Evolutionary conservation across 2,888 invertebrate species (phyloP).

Genomic region (Mamestra brassicae): DNA sequence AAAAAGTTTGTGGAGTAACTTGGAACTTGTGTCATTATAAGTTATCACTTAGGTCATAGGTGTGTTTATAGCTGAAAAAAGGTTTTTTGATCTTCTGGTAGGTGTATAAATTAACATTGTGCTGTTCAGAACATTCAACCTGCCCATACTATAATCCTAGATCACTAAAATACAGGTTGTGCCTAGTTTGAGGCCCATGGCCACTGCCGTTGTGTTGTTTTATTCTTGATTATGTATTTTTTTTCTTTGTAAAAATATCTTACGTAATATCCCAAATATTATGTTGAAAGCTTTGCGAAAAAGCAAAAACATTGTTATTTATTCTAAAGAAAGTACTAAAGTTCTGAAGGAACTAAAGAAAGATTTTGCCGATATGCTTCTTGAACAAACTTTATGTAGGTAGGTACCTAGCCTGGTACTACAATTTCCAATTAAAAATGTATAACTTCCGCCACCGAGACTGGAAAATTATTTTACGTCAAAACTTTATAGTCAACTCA

Average conservation of each 20-base stretch:
- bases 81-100: neutral
- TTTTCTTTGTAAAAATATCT: neutral
- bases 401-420: constrained; percentile 20
- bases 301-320: constrained; percentile 27
- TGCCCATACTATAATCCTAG: too few species aligned
- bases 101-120: too few species aligned
- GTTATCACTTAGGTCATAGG: constrained; percentile 14
- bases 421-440: constrained; percentile 57
- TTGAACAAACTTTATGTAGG: constrained; percentile 38
- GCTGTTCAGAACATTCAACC: too few species aligned
- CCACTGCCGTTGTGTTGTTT: too few species aligned
- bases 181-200: too few species aligned
- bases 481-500: constrained; percentile 42
- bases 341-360: constrained; percentile 30
- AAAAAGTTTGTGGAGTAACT: constrained; percentile 21
- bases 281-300: neutral
- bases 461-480: constrained; percentile 49
- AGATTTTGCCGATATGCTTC: constrained; percentile 38
- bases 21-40: constrained; percentile 36
- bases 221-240: too few species aligned
- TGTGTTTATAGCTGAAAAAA: neutral
- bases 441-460: constrained; percentile 41
- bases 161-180: too few species aligned
- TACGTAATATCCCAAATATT: neutral
- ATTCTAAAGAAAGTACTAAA: constrained; percentile 13